Conservation (phyloP, 2,113 vertebrate genomes). For the Cinclus mexicanus region DNA sequence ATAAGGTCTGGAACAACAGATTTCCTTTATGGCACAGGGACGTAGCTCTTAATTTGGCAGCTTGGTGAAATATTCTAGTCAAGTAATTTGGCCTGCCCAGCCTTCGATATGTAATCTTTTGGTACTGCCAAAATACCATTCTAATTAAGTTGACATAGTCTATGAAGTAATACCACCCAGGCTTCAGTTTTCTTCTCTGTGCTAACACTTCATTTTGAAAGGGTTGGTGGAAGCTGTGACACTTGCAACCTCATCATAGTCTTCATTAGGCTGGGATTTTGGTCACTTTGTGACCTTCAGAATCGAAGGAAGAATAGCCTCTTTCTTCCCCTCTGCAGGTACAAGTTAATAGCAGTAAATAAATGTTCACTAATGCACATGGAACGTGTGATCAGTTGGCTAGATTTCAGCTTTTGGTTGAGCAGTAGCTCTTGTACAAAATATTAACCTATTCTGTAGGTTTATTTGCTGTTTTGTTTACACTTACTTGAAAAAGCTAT, state of each 20-base stretch:
- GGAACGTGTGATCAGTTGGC: conserved; percentile 22
- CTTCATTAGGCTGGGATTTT: conserved; percentile 13
- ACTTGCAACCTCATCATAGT: background rate
- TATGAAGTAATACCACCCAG: background rate
- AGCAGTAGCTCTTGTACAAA: conserved; percentile 43
- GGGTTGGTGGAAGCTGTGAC: conserved; percentile 1
- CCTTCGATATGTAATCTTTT: conserved; percentile 50
- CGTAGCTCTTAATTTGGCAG: conserved; percentile 46
- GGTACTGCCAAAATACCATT: conserved; percentile 61
- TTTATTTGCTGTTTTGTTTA: conserved; percentile 46
- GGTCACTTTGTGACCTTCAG: conserved; percentile 14
- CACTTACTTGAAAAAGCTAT: background rate
- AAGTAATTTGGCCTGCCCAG: conserved; percentile 56
- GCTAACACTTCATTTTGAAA: background rate
- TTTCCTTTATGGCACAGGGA: conserved; percentile 7
- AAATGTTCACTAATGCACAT: background rate
- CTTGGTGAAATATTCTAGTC: conserved; percentile 40
- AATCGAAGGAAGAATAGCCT: conserved; percentile 24
- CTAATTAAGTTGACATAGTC: conserved; percentile 54
- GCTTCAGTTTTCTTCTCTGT: background rate
- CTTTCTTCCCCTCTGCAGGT: conserved; percentile 37
- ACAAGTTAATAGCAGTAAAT: conserved; percentile 44
- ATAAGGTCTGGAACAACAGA: background rate
- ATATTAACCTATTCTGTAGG: conserved; percentile 30
- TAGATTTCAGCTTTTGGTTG: conserved; percentile 16